A percentile compares a stretch with the other conserved stretches of the same genome.
phyloP scores from a whole-genome alignment of 92 coral and sea anemone species.

The Zoanthus gigantus region DNA sequence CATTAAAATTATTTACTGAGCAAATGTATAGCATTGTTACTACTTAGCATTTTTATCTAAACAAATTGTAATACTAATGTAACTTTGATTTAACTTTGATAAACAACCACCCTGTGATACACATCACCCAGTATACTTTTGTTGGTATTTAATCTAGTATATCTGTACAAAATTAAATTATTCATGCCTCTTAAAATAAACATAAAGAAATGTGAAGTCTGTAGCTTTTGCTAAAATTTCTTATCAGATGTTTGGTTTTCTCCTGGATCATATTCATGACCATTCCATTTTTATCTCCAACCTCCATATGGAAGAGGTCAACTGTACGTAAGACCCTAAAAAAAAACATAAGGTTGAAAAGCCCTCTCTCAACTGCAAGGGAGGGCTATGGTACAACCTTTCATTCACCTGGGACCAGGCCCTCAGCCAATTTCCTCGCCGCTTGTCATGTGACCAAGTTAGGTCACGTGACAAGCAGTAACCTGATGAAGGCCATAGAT shows the following conservation, averaged over 20 bases:
- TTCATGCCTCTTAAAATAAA: conserved; percentile 5
- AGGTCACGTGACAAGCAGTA: conserved; percentile 31
- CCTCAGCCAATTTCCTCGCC: too few species aligned
- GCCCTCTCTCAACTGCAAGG: neutral
- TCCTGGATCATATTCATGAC: conserved; percentile 7
- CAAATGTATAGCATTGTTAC: conserved; percentile 6
- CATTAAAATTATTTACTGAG: conserved; percentile 1
- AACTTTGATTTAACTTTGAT: conserved; percentile 1
- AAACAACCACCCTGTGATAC: conserved; percentile 5
- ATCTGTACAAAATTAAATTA: conserved; percentile 4
- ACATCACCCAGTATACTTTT: conserved; percentile 19
- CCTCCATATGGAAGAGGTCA: conserved; percentile 6
- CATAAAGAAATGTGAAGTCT: conserved; percentile 6
- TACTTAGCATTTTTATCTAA: conserved; percentile 5
- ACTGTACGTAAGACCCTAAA: neutral
- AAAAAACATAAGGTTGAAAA: neutral
- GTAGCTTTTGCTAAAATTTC: conserved; percentile 3
- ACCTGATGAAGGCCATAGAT: conserved; percentile 9
- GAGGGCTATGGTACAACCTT: too few species aligned
- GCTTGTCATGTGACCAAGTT: neutral
- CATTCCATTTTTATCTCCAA: conserved; percentile 2
- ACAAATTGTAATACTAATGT: conserved; percentile 5
- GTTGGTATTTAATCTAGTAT: conserved; percentile 5
- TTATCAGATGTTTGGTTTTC: conserved; percentile 6
- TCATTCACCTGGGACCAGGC: too few species aligned